phyloP scores from a whole-genome alignment of 2,888 invertebrate species.

The Andricus quercusramuli region DNA sequence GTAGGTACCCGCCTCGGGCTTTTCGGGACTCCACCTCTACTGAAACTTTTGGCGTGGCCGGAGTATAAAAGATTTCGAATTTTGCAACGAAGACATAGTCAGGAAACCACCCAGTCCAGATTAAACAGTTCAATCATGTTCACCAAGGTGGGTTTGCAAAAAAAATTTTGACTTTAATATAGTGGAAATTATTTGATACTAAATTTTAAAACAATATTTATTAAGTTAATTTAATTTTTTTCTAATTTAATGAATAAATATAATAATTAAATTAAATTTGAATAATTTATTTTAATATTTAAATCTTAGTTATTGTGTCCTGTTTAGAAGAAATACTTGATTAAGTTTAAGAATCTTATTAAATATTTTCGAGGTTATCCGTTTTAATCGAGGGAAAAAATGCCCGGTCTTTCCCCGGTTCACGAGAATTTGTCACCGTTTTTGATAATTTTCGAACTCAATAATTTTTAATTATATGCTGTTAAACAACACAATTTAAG shows the following conservation, averaged over 20 bases:
- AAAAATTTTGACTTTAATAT: background rate
- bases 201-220: background rate
- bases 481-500: no score
- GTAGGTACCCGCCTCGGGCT: slow-evolving; percentile 55
- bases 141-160: slow-evolving; percentile 53
- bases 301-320: background rate
- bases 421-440: no score
- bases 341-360: background rate
- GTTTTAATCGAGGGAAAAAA: no score
- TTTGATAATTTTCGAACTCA: no score
- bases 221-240: no score
- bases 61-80: slow-evolving; percentile 68
- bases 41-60: slow-evolving; percentile 51
- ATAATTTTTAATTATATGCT: no score
- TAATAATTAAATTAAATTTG: no score
- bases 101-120: slow-evolving; percentile 52
- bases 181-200: background rate
- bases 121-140: slow-evolving; percentile 55
- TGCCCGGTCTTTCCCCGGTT: no score
- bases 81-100: slow-evolving; percentile 52
- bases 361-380: no score
- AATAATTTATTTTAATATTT: background rate
- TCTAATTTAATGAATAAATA: no score
- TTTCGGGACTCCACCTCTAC: slow-evolving; percentile 59
- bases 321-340: no score